These are phyloP conservation scores for Campoplex capitator DNA, from an alignment of 2,888 invertebrate genomes.

Conservation along the genomic window DNA sequence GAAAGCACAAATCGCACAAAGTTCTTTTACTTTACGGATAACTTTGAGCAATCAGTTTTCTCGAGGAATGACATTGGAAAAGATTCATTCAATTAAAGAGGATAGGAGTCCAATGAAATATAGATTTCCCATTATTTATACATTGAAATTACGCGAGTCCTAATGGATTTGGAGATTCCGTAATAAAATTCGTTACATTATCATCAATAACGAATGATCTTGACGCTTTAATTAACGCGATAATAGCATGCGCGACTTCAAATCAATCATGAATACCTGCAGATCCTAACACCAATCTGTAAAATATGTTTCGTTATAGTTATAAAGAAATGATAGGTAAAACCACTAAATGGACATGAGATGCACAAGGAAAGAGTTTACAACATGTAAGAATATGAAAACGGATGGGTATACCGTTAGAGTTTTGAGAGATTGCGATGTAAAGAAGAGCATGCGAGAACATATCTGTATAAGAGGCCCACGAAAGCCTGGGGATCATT, in stretches of 20 bases:
- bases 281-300: not conserved
- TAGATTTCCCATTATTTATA: not conserved
- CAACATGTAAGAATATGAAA: not conserved
- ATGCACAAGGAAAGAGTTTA: not conserved
- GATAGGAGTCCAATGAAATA: not conserved
- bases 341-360: not conserved
- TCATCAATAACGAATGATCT: not conserved
- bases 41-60: not conserved
- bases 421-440: not conserved
- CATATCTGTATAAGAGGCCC: conserved; percentile 43
- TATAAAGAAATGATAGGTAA: not conserved
- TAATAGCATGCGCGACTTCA: not conserved
- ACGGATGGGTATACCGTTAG: not conserved
- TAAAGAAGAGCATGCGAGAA: conserved; percentile 19
- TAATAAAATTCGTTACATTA: not conserved
- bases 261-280: not conserved
- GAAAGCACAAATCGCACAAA: not conserved
- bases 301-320: not conserved
- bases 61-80: not conserved
- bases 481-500: conserved; percentile 55
- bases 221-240: not conserved
- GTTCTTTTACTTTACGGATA: not conserved
- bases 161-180: not conserved
- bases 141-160: not conserved
- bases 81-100: not conserved